Percentiles rank a stretch among this genome's conserved stretches.
Evolutionary conservation across 2,888 invertebrate species (phyloP).

Genomic region (Cyaniris semiargus): DNA sequence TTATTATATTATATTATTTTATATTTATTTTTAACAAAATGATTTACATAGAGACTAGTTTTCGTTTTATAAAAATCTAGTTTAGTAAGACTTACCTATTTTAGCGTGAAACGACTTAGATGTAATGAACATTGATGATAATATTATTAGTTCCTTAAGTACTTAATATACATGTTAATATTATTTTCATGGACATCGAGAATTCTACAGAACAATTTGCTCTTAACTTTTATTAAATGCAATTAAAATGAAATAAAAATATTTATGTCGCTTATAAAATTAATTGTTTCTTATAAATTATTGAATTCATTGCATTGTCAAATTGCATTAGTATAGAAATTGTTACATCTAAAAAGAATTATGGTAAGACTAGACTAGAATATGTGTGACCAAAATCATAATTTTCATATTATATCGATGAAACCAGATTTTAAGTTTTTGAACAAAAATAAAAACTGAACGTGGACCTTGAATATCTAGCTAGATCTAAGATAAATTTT

Average conservation of each 20-base stretch:
- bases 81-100: constrained; percentile 7
- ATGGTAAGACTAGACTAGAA: neutral
- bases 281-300: constrained; percentile 5
- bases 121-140: constrained; percentile 9
- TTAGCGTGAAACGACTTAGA: constrained; percentile 5
- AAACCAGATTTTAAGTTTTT: neutral
- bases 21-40: neutral
- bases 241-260: neutral
- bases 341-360: neutral
- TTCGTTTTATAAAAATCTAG: constrained; percentile 12
- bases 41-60: neutral
- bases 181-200: neutral
- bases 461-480: too few relatives aligned
- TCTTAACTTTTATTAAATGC: constrained; percentile 21
- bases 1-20: neutral
- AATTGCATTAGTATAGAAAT: neutral
- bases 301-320: neutral
- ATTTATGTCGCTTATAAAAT: neutral
- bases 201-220: neutral
- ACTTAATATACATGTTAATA: neutral
- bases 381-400: neutral
- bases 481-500: too few relatives aligned
- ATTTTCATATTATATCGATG: neutral
- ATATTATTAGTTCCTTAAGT: neutral
- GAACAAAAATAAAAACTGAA: neutral